phyloP scores from a whole-genome alignment of 1,140 invertebrate species.

The Phthorimaea operculella region DNA sequence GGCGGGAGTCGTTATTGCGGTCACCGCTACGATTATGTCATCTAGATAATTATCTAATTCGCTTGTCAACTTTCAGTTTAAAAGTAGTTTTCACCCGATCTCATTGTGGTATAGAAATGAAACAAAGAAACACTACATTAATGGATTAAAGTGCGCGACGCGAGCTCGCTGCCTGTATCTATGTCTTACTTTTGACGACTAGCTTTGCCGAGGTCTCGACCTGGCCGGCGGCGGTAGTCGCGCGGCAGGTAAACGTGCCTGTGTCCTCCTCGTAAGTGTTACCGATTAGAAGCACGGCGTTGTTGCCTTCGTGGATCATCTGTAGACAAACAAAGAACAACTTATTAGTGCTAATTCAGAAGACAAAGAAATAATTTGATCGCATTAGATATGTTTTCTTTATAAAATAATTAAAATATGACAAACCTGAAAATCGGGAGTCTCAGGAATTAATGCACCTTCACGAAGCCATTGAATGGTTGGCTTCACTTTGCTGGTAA shows the following conservation, averaged over 20 bases:
- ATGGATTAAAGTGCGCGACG: conserved; percentile 65
- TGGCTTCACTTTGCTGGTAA: conserved; percentile 83
- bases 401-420: no score
- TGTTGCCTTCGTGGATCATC: conserved; percentile 94
- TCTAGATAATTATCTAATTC: conserved; percentile 17
- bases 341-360: conserved; percentile 7
- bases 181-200: conserved; percentile 98
- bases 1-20: conserved; percentile 40
- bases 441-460: conserved; percentile 88
- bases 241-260: conserved; percentile 91
- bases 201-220: conserved; percentile 92
- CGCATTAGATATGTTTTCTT: no score
- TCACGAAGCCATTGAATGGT: conserved; percentile 91
- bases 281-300: conserved; percentile 88
- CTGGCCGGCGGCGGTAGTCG: conserved; percentile 89
- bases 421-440: conserved; percentile 89
- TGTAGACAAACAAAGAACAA: conserved; percentile 48
- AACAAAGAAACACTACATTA: conserved; percentile 60
- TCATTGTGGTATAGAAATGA: conserved; percentile 47
- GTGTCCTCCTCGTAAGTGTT: conserved; percentile 95
- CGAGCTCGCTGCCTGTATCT: conserved; percentile 70
- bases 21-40: conserved; percentile 57
- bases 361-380: conserved; percentile 7
- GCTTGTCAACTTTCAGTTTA: conserved; percentile 48
- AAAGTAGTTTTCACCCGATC: conserved; percentile 67